These are phyloP conservation scores for Sebastes matsubarae DNA, from an alignment of 2,797 vertebrate species.

Conservation along the genomic window DNA sequence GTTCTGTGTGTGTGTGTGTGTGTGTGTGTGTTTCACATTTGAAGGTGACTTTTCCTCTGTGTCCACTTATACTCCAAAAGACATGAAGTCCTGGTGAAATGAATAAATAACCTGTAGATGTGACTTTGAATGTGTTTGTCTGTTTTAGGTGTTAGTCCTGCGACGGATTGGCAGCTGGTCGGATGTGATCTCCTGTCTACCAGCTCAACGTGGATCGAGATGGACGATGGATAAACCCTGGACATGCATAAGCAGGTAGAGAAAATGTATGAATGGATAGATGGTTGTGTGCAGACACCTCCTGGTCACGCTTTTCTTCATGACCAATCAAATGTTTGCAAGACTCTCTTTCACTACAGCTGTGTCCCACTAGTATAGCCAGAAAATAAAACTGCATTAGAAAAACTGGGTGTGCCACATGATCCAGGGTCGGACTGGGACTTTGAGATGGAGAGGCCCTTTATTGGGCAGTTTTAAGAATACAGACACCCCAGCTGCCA, in stretches of 20 bases:
- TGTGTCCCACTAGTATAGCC: neutral
- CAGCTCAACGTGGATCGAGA: neutral
- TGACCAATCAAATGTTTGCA: neutral
- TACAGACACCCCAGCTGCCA: neutral
- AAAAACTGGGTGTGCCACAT: neutral
- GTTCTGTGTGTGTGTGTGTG: neutral
- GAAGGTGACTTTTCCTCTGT: neutral
- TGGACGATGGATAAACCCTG: neutral
- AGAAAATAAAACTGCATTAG: neutral
- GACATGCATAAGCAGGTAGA: neutral
- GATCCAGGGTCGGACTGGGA: neutral
- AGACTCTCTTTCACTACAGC: neutral
- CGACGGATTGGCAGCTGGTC: neutral
- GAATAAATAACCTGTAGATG: neutral
- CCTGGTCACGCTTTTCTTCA: neutral
- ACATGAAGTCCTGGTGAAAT: neutral
- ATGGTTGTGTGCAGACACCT: neutral
- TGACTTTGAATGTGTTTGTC: neutral
- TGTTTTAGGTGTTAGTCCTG: neutral
- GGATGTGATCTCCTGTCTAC: neutral
- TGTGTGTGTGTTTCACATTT: neutral
- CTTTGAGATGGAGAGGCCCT: neutral
- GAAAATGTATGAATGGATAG: neutral
- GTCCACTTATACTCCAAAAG: neutral
- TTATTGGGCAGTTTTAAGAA: neutral